These are phyloP conservation scores for Centruroides vittatus DNA, from an alignment of 1,140 invertebrate genomes.

Conservation along the genomic window DNA sequence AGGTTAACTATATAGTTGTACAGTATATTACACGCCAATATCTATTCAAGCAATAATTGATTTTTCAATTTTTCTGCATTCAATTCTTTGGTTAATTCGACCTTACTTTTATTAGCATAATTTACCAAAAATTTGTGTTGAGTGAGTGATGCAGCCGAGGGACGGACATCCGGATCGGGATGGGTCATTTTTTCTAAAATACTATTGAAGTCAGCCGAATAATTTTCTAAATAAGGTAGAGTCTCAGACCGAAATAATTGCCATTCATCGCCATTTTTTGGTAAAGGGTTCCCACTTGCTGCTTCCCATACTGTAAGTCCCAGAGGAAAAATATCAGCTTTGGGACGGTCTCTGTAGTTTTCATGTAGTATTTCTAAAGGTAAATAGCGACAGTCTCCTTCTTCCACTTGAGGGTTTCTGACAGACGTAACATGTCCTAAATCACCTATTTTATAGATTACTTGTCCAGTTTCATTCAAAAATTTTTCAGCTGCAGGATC, in stretches of 20 bases:
- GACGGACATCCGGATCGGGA: constrained; percentile 43
- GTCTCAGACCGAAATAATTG: constrained; percentile 60
- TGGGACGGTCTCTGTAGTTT: constrained; percentile 57
- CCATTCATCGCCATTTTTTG: constrained; percentile 80
- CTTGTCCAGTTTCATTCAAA: too few relatives aligned
- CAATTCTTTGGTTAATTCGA: constrained; percentile 59
- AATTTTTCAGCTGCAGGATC: too few relatives aligned
- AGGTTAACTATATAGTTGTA: too few relatives aligned
- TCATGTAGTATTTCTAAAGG: constrained; percentile 72
- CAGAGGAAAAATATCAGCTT: constrained; percentile 80
- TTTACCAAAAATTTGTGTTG: constrained; percentile 50
- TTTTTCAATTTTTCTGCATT: constrained; percentile 60
- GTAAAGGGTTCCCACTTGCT: constrained; percentile 56
- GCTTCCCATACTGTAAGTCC: constrained; percentile 61
- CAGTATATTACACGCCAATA: too few relatives aligned
- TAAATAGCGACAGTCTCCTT: constrained; percentile 85
- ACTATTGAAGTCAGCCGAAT: constrained; percentile 51
- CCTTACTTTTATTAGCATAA: constrained; percentile 53
- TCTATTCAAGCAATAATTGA: constrained; percentile 30
- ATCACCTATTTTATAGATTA: constrained; percentile 39
- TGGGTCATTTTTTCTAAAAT: constrained; percentile 57
- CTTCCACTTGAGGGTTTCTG: constrained; percentile 65
- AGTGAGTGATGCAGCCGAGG: constrained; percentile 45
- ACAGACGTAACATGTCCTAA: constrained; percentile 77
- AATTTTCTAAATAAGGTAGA: constrained; percentile 44